These are phyloP conservation scores for Acanthosoma haemorrhoidale DNA, from an alignment of 2,888 invertebrate species.

Conservation along the genomic window DNA sequence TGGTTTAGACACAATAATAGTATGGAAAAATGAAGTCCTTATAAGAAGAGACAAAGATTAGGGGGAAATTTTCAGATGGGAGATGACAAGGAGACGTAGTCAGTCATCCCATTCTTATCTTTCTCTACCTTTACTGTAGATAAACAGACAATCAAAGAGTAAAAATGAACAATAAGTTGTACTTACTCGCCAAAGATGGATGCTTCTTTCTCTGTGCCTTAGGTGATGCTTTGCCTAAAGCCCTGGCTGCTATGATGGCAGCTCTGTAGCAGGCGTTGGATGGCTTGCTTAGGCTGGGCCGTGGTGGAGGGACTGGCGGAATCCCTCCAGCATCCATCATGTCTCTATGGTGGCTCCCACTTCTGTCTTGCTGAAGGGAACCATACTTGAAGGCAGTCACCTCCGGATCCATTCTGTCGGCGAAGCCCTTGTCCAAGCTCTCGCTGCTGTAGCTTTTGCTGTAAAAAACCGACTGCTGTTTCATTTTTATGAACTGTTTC, in stretches of 20 bases:
- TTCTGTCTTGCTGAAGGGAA: constrained; percentile 29
- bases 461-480: constrained; percentile 13
- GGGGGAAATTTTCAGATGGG: not conserved
- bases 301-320: constrained; percentile 45
- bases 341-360: constrained; percentile 1
- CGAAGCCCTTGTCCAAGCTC: constrained; percentile 26
- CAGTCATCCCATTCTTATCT: not conserved
- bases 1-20: too few relatives aligned
- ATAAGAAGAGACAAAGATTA: too few relatives aligned
- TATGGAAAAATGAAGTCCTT: too few relatives aligned
- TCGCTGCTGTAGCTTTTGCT: constrained; percentile 36
- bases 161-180: not conserved
- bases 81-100: not conserved
- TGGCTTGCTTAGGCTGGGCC: constrained; percentile 43
- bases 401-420: not conserved
- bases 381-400: constrained; percentile 28
- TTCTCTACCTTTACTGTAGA: not conserved
- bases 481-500: constrained; percentile 8
- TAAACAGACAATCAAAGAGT: too few relatives aligned
- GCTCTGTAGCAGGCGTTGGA: constrained; percentile 46
- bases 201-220: constrained; percentile 59
- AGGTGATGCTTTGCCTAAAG: constrained; percentile 46
- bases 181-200: constrained; percentile 66
- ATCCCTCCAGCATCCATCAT: not conserved
- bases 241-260: constrained; percentile 49